Evolutionary conservation across 2,888 invertebrate species (phyloP).

Genomic region (Gymnosoma rotundatum): DNA sequence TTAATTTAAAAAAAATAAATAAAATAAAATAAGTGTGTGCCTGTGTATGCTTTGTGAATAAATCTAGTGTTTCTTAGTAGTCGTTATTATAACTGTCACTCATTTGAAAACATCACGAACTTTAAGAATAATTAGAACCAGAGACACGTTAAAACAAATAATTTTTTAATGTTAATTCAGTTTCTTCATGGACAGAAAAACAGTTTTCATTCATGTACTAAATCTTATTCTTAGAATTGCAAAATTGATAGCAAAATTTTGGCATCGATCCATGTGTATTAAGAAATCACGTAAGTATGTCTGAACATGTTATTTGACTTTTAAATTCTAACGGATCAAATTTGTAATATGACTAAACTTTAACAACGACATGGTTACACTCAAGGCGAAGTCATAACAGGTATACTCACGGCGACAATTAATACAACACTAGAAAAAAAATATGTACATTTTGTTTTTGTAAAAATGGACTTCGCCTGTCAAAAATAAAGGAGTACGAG

Average conservation of each 20-base stretch:
- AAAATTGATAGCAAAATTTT: conserved; percentile 29
- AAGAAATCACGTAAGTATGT: conserved; percentile 44
- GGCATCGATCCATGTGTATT: conserved; percentile 40
- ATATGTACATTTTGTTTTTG: no score
- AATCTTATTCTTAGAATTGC: conserved; percentile 31
- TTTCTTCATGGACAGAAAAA: conserved; percentile 38
- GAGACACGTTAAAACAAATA: conserved; percentile 15
- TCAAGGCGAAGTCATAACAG: no score
- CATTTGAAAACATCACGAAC: conserved; percentile 58
- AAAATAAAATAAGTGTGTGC: no score
- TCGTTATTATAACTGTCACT: conserved; percentile 50
- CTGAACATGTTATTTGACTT: conserved; percentile 15
- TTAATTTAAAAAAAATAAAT: neutral
- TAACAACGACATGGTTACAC: no score
- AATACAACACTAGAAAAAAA: no score
- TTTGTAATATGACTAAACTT: no score
- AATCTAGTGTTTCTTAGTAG: conserved; percentile 37
- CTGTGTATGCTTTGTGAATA: neutral
- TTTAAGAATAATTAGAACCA: conserved; percentile 2
- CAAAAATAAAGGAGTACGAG: no score
- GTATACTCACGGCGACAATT: no score
- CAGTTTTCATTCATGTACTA: conserved; percentile 53
- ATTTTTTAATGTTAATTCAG: conserved; percentile 47
- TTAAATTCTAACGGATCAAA: conserved; percentile 32
- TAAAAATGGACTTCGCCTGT: no score